These are phyloP conservation scores for Scaeva pyrastri DNA, from an alignment of 2,888 invertebrate genomes.

Conservation along the genomic window DNA sequence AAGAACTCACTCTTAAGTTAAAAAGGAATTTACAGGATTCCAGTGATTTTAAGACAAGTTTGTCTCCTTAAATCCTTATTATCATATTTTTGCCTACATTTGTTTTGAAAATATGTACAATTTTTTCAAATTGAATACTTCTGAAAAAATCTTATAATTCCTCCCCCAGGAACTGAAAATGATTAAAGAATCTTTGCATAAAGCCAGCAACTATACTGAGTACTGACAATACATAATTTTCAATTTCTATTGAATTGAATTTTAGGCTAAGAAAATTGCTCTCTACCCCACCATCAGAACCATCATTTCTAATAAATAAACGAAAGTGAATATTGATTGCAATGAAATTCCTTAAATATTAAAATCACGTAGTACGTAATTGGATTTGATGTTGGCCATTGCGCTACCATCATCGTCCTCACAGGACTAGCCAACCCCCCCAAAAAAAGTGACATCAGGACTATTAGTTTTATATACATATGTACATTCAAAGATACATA, in stretches of 20 bases:
- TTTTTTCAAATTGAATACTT: no score
- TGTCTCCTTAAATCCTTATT: no score
- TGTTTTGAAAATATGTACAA: no score
- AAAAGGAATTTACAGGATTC: no score
- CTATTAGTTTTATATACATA: background rate
- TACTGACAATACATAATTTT: background rate
- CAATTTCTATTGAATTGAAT: background rate
- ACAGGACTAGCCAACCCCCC: background rate
- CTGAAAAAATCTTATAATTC: no score
- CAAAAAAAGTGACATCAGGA: conserved; percentile 14
- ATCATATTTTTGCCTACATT: no score
- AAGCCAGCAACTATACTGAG: no score
- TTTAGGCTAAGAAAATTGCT: background rate
- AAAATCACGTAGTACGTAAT: conserved; percentile 33
- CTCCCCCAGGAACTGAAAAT: no score
- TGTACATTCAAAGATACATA: no score
- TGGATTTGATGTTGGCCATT: conserved; percentile 17
- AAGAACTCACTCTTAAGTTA: no score
- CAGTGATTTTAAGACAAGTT: no score
- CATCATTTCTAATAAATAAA: background rate
- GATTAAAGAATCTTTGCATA: no score
- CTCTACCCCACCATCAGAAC: background rate
- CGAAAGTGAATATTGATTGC: conserved; percentile 32
- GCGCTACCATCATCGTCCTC: background rate
- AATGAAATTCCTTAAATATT: conserved; percentile 11